Evolutionary conservation across 2,888 invertebrate species (phyloP).

Genomic region (Fissipunctia ypsillon): DNA sequence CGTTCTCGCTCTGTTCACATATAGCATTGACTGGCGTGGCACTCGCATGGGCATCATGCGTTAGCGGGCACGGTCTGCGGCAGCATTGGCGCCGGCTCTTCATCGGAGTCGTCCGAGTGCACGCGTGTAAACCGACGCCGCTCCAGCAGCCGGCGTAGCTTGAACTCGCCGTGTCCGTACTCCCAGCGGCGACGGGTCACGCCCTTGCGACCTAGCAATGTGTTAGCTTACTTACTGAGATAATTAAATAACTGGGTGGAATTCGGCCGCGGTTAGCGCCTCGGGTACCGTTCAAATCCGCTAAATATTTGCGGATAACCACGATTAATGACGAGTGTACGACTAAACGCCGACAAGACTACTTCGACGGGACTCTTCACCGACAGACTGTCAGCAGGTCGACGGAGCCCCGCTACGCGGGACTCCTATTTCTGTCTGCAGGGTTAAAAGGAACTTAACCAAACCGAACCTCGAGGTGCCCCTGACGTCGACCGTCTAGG

Average conservation of each 20-base stretch:
- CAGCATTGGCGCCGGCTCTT: slow-evolving; percentile 91
- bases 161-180: slow-evolving; percentile 90
- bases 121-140: slow-evolving; percentile 92
- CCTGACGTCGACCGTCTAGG: too few relatives aligned
- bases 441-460: too few relatives aligned
- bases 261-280: neutral
- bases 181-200: slow-evolving; percentile 87
- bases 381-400: too few relatives aligned
- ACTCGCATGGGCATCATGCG: slow-evolving; percentile 74
- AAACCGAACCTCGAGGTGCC: too few relatives aligned
- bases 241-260: neutral
- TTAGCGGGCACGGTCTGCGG: slow-evolving; percentile 79
- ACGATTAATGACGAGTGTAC: neutral
- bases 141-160: slow-evolving; percentile 92
- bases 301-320: neutral
- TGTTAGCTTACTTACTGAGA: slow-evolving; percentile 30
- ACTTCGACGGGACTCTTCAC: too few relatives aligned
- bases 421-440: too few relatives aligned
- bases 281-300: neutral
- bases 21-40: slow-evolving; percentile 42
- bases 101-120: slow-evolving; percentile 92
- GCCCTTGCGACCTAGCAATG: slow-evolving; percentile 82
- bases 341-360: too few relatives aligned
- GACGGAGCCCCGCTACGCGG: too few relatives aligned
- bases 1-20: slow-evolving; percentile 47